phyloP scores from a whole-genome alignment of 2,888 invertebrate species.

The Apeira syringaria region DNA sequence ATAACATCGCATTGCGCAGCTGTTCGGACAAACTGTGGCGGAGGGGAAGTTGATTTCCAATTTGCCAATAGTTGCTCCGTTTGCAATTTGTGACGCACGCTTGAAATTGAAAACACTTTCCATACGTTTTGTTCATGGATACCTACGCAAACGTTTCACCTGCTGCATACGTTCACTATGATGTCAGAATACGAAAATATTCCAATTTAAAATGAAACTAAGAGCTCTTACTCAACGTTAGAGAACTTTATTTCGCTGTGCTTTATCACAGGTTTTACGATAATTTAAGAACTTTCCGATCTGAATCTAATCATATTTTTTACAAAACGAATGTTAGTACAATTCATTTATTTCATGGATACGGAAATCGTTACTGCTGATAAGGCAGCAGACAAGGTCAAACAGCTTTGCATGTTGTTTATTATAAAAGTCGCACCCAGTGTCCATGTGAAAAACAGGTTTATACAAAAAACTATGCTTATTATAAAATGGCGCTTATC shows the following conservation, averaged over 20 bases:
- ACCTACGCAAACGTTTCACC: background rate
- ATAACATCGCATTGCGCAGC: constrained; percentile 60
- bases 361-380: constrained; percentile 39
- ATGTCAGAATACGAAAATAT: too few species aligned
- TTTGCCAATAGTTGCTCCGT: constrained; percentile 12
- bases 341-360: too few species aligned
- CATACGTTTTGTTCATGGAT: constrained; percentile 3
- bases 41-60: constrained; percentile 27
- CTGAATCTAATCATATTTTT: too few species aligned
- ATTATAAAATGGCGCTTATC: too few species aligned
- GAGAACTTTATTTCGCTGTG: too few species aligned
- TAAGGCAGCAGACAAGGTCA: constrained; percentile 38
- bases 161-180: too few species aligned
- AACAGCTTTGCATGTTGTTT: constrained; percentile 23
- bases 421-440: constrained; percentile 28
- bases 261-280: too few species aligned
- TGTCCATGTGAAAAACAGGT: constrained; percentile 25
- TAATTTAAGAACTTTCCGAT: too few species aligned
- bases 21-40: constrained; percentile 33
- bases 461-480: too few species aligned
- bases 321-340: too few species aligned
- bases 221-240: too few species aligned
- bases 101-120: constrained; percentile 8
- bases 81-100: constrained; percentile 4
- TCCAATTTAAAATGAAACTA: too few species aligned